Evolutionary conservation across 2,888 invertebrate species (phyloP).

Genomic region (Sialis fuliginosa): DNA sequence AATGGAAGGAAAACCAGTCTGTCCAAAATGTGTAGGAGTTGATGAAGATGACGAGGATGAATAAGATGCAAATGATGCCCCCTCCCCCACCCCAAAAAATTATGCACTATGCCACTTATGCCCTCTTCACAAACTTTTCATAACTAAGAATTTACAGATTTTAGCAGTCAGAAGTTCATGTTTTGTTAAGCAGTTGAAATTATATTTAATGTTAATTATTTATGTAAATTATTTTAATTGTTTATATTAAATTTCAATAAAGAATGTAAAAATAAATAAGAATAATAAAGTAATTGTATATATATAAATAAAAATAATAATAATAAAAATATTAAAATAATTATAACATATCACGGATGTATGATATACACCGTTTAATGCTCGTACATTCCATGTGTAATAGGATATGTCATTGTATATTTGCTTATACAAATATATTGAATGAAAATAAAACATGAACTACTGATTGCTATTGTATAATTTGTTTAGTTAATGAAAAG

Average conservation of each 20-base stretch:
- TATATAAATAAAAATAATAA: background rate
- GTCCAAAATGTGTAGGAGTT: constrained; percentile 81
- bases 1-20: constrained; percentile 92
- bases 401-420: too few species aligned
- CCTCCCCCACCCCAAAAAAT: constrained; percentile 12
- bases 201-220: background rate
- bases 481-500: too few species aligned
- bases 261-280: background rate
- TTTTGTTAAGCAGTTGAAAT: background rate
- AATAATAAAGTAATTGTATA: background rate
- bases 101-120: constrained; percentile 9
- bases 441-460: too few species aligned
- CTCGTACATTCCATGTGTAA: too few species aligned
- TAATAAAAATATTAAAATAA: background rate
- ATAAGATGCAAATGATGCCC: constrained; percentile 17
- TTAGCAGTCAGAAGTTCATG: background rate
- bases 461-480: too few species aligned
- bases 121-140: constrained; percentile 6
- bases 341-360: too few species aligned
- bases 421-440: too few species aligned
- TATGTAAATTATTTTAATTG: background rate
- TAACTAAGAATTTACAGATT: background rate
- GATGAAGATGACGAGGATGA: constrained; percentile 52
- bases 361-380: too few species aligned
- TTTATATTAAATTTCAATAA: background rate